These are phyloP conservation scores for Hypomecis atomaria DNA, from an alignment of 2,888 invertebrate species.

Conservation along the genomic window DNA sequence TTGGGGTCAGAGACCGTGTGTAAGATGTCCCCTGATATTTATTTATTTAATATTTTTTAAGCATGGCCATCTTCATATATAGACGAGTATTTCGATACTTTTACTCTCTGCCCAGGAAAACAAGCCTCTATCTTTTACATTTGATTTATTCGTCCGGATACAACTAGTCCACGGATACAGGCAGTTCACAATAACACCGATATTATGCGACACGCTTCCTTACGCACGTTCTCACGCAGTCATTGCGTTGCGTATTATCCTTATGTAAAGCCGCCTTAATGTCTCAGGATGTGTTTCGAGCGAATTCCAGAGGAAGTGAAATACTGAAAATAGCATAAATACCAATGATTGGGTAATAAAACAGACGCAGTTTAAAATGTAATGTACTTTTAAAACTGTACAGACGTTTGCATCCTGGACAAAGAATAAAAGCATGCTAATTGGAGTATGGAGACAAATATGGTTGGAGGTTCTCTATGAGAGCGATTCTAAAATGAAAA, in stretches of 20 bases:
- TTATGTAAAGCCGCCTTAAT: constrained; percentile 24
- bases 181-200: constrained; percentile 35
- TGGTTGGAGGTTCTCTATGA: no score
- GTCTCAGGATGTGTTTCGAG: constrained; percentile 16
- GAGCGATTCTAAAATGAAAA: no score
- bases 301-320: neutral
- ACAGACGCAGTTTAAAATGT: no score
- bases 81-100: neutral
- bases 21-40: no score
- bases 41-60: no score
- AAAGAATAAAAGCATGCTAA: no score
- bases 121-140: constrained; percentile 24
- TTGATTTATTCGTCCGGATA: constrained; percentile 40
- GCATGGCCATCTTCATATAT: no score
- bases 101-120: constrained; percentile 26
- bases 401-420: no score
- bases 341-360: no score
- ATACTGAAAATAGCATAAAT: constrained; percentile 1
- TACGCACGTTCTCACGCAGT: constrained; percentile 30
- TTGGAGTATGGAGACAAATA: no score
- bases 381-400: no score
- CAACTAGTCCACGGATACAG: constrained; percentile 29
- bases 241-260: constrained; percentile 19
- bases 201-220: constrained; percentile 29
- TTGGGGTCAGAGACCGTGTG: no score